phyloP scores from a whole-genome alignment of 2,888 invertebrate species.

The Cabera pusaria region DNA sequence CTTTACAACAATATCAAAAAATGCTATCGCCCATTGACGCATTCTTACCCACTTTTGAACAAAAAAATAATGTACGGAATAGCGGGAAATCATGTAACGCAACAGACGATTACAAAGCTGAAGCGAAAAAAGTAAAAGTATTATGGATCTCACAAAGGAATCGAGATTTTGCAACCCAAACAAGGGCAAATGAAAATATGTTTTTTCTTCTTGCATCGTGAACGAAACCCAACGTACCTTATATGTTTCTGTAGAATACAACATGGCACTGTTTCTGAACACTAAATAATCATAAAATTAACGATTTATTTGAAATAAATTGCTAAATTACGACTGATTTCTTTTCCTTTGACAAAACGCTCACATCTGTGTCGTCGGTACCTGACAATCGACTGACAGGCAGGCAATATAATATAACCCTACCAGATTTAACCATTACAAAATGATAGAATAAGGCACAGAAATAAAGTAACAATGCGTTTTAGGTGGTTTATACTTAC shows the following conservation, averaged over 20 bases:
- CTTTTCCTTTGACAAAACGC: constrained; percentile 47
- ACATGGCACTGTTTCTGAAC: constrained; percentile 60
- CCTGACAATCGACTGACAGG: constrained; percentile 47
- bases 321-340: constrained; percentile 66
- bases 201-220: constrained; percentile 47
- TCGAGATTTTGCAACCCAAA: constrained; percentile 72
- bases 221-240: constrained; percentile 46
- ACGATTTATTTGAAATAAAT: constrained; percentile 58
- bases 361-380: constrained; percentile 32
- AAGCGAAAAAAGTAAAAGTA: constrained; percentile 75
- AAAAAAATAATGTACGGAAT: constrained; percentile 43
- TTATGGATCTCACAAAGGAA: constrained; percentile 71
- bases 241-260: constrained; percentile 44
- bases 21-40: constrained; percentile 20
- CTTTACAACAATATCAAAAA: constrained; percentile 25
- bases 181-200: constrained; percentile 75
- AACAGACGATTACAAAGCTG: constrained; percentile 36
- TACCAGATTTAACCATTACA: constrained; percentile 35
- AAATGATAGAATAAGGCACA: too few relatives aligned
- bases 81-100: constrained; percentile 49
- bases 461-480: constrained; percentile 32
- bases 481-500: constrained; percentile 72
- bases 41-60: constrained; percentile 44
- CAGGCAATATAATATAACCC: constrained; percentile 49
- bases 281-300: constrained; percentile 58